Evolutionary conservation across 2,797 vertebrate genomes (phyloP).

Genomic region (Chelon labrosus): DNA sequence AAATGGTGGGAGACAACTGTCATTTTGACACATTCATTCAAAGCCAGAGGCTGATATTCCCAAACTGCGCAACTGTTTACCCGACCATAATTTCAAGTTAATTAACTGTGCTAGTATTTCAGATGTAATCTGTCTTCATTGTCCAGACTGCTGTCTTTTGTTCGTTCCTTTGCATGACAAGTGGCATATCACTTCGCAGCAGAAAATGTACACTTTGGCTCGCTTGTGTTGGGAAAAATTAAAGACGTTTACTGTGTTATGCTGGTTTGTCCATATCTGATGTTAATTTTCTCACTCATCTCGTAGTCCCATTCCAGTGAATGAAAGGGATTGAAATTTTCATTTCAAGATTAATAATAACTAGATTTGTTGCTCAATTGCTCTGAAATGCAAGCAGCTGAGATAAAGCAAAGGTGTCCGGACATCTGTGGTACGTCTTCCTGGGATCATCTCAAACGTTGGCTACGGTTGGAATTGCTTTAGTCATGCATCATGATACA

Average conservation of each 20-base stretch:
- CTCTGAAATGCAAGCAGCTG: background rate
- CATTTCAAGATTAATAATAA: conserved; percentile 3
- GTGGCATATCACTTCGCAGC: conserved; percentile 40
- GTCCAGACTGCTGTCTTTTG: conserved; percentile 62
- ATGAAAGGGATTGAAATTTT: conserved; percentile 15
- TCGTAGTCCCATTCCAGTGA: background rate
- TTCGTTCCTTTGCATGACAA: conserved; percentile 67
- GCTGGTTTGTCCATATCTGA: conserved; percentile 11
- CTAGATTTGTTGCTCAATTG: background rate
- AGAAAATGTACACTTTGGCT: conserved; percentile 22
- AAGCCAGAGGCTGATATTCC: conserved; percentile 57
- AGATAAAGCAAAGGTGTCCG: background rate
- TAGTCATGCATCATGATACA: background rate
- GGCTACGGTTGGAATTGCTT: background rate
- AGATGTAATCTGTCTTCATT: conserved; percentile 70
- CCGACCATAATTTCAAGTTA: conserved; percentile 65
- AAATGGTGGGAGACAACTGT: conserved; percentile 69
- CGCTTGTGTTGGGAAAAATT: conserved; percentile 33
- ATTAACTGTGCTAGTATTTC: conserved; percentile 78
- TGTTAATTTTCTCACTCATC: conserved; percentile 7
- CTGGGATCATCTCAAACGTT: background rate
- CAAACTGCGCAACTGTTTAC: conserved; percentile 67
- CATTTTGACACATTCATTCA: conserved; percentile 72
- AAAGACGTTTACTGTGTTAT: conserved; percentile 32
- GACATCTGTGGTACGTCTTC: background rate